Percentiles rank a stretch among this genome's conserved stretches.
Conservation (phyloP, 2,113 vertebrate genomes). For the Malaclemys terrapin region DNA sequence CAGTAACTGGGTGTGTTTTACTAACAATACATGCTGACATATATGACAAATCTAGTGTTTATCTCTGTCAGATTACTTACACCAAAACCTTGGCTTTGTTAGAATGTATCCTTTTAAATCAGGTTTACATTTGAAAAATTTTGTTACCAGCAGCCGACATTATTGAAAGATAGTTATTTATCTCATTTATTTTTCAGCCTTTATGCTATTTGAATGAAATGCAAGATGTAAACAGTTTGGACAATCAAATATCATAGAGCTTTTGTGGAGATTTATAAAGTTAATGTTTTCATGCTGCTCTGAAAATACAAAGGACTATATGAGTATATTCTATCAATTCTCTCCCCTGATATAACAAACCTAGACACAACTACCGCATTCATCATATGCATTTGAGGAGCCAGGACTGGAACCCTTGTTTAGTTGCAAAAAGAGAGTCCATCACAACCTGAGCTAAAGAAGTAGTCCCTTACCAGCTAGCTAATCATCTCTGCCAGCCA, state of each 20-base stretch:
- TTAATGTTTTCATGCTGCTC: background rate
- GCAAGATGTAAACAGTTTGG: too few species aligned
- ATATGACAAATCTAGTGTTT: too few species aligned
- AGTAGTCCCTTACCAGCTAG: background rate
- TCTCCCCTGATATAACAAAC: background rate
- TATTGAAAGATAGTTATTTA: too few species aligned
- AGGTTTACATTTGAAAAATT: too few species aligned
- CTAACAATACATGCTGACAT: too few species aligned
- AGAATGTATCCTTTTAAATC: too few species aligned
- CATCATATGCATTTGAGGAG: rapidly evolving
- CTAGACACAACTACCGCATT: background rate
- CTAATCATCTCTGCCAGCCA: rapidly evolving
- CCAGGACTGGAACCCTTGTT: background rate
- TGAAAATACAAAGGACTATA: background rate
- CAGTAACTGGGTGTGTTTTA: too few species aligned
- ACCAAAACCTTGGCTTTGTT: too few species aligned
- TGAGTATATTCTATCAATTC: background rate
- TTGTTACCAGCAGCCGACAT: too few species aligned
- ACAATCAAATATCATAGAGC: background rate
- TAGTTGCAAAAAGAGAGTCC: background rate
- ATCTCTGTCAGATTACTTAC: too few species aligned
- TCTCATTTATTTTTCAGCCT: too few species aligned
- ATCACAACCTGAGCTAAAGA: background rate
- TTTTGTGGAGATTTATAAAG: background rate
- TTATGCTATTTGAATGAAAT: too few species aligned